Evolutionary conservation across 1,140 invertebrate species (phyloP).

Genomic region (Drosophila ercepeae): DNA sequence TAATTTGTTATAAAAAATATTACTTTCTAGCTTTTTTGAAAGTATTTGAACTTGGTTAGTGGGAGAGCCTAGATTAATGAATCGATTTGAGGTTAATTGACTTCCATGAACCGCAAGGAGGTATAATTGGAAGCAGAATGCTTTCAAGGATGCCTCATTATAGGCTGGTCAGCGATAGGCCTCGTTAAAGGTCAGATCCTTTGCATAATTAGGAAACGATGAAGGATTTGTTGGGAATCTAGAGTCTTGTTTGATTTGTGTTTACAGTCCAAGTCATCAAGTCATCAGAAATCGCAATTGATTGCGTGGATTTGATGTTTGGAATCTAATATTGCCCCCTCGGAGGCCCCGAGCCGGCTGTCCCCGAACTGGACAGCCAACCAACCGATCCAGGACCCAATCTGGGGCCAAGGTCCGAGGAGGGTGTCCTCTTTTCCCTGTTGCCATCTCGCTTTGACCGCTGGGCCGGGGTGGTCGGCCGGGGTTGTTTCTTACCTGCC

Average conservation of each 20-base stretch:
- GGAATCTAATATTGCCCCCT: constrained; percentile 54
- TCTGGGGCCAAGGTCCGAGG: constrained; percentile 36
- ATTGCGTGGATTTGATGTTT: constrained; percentile 65
- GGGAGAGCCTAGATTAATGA: neutral
- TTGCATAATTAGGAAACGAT: constrained; percentile 29
- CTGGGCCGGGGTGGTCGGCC: constrained; percentile 22
- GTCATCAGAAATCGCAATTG: constrained; percentile 9
- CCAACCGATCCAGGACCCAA: constrained; percentile 62
- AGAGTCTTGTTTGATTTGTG: neutral
- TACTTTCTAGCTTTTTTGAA: too few species aligned
- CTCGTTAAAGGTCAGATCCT: constrained; percentile 18
- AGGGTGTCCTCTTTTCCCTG: constrained; percentile 2
- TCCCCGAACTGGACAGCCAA: constrained; percentile 5
- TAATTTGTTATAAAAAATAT: too few species aligned
- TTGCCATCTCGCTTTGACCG: constrained; percentile 65
- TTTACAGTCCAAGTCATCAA: constrained; percentile 4
- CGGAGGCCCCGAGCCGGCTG: neutral
- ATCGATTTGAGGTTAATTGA: neutral
- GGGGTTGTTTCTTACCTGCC: constrained; percentile 59
- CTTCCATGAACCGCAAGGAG: constrained; percentile 25
- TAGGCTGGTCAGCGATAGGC: constrained; percentile 33
- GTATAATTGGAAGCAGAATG: constrained; percentile 55
- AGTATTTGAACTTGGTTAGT: too few species aligned
- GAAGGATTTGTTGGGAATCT: neutral
- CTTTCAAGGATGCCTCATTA: constrained; percentile 60